These are phyloP conservation scores for Myotis davidii DNA, from an alignment of 2,113 vertebrate genomes.

Conservation along the genomic window DNA sequence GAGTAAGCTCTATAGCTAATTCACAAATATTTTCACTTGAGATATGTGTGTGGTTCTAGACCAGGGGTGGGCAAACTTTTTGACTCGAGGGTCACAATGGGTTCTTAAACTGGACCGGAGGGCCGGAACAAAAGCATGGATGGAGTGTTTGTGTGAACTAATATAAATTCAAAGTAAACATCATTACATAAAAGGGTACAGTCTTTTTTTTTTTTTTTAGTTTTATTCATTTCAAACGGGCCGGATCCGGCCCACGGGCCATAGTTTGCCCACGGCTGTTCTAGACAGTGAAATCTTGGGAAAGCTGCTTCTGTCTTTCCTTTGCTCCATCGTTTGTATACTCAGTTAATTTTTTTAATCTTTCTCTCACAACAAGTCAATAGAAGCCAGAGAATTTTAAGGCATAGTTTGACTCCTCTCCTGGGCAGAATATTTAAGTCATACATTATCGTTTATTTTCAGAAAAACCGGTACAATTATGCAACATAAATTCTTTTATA, in stretches of 20 bases:
- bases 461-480: constrained; percentile 83
- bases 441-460: constrained; percentile 84
- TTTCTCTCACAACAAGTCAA: constrained; percentile 66
- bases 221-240: too few relatives aligned
- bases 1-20: not conserved
- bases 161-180: too few relatives aligned
- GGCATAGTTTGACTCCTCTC: constrained; percentile 78
- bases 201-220: too few relatives aligned
- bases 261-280: too few relatives aligned
- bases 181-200: too few relatives aligned
- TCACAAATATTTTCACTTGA: constrained; percentile 33
- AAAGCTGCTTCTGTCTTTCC: constrained; percentile 33
- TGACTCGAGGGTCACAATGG: too few relatives aligned
- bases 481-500: constrained; percentile 86
- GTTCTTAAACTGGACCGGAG: too few relatives aligned
- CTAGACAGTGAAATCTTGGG: not conserved
- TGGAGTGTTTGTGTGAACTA: too few relatives aligned
- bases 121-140: too few relatives aligned
- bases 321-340: not conserved
- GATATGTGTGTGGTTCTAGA: not conserved
- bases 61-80: too few relatives aligned
- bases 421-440: constrained; percentile 79
- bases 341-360: constrained; percentile 56
- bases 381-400: constrained; percentile 72
- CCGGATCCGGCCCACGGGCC: too few relatives aligned